These are phyloP conservation scores for Plemyria rubiginata DNA, from an alignment of 2,888 invertebrate species.

Conservation along the genomic window DNA sequence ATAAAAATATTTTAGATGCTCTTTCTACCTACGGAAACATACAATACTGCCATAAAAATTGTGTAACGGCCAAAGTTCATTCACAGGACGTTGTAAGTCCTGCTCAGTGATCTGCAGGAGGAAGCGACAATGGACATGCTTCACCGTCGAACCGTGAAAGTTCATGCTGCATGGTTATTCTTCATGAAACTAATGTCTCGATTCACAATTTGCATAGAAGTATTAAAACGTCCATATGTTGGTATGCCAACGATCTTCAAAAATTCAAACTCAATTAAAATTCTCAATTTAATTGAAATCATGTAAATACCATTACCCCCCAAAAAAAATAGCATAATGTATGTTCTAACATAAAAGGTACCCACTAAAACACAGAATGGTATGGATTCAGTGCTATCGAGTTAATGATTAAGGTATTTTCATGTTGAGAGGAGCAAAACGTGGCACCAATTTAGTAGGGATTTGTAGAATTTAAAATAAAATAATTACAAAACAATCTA, in stretches of 20 bases:
- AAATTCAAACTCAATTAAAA: neutral
- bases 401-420: neutral
- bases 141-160: conserved; percentile 48
- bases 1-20: too few species aligned
- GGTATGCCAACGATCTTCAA: neutral
- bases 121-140: conserved; percentile 59
- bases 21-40: neutral
- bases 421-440: neutral
- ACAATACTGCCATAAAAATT: neutral
- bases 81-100: conserved; percentile 54
- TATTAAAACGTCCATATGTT: neutral
- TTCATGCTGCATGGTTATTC: conserved; percentile 21
- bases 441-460: neutral
- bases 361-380: too few species aligned
- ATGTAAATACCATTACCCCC: too few species aligned
- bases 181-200: conserved; percentile 7
- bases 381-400: too few species aligned
- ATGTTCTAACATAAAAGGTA: too few species aligned
- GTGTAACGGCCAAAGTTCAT: conserved; percentile 48
- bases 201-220: neutral
- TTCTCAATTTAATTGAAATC: too few species aligned
- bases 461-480: neutral
- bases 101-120: conserved; percentile 61
- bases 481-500: conserved; percentile 1
- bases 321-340: too few species aligned